Base-by-base conservation (phyloP, 2,113 vertebrate species). In the Tauraco erythrolophus region DNA sequence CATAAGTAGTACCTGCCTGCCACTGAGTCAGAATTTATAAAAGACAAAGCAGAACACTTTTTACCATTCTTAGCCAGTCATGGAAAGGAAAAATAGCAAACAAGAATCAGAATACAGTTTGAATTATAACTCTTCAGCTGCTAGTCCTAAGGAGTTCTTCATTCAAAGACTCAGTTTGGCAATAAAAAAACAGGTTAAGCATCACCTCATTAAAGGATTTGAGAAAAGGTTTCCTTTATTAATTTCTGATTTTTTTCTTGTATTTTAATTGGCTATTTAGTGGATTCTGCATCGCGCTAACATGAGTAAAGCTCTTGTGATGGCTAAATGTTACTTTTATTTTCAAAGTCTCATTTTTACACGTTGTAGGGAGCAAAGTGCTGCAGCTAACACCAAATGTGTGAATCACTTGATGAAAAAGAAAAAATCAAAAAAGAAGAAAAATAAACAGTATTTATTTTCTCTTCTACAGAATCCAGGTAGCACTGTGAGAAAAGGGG, bases 11-110 rank as follows among this genome's bases (percentile, higher is more conserved):
- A 78, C 37, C 95, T 94, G 91, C 75, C 82, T 89, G 68, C 82
- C 82, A 88, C 82, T 92, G 83, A 93, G 86, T 97, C 86, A 94
- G 89, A 88, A 79, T 50, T 78, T 88, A 85, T 4, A 60, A 94
- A 92, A 94, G 84, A 54, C 71, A 74, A 93, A 93, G 69, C 69
- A 92, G 83, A 79, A 51, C 11, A 27, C 19, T 87, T 94, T 74
- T 91, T 86, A 50, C 41, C 69, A 41, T 86, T 83, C 68, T 80
- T 72, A 86, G 31, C 39, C 77, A 77, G 89, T 17, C 60, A 31
- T 46, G 28, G 9, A 65, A 87, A 82, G 54, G 51, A 76, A 77
- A 91, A 88, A 64, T 0, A 75, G 45, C 39, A 68, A 94, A 68
- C 15, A 54, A 74, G 3, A 84, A 57, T 39, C 39, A 68, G 65